These are phyloP conservation scores for Burhinus bistriatus DNA, from an alignment of 2,113 vertebrate species.

Conservation along the genomic window DNA sequence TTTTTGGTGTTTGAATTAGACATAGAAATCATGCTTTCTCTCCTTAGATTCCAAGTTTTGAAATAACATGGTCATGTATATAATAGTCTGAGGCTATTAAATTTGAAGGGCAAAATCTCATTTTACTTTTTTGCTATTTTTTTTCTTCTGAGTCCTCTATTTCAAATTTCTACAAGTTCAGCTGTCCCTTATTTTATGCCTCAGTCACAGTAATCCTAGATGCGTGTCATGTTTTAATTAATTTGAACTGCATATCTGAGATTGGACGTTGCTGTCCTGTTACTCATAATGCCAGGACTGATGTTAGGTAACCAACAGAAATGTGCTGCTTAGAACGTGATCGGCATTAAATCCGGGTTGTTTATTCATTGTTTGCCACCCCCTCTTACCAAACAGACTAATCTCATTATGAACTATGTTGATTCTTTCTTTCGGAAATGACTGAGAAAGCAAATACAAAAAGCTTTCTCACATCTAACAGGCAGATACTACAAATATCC, in stretches of 20 bases:
- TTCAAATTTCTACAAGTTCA: background rate
- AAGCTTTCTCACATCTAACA: background rate
- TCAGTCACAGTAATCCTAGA: background rate
- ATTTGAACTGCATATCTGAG: background rate
- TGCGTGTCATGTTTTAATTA: background rate
- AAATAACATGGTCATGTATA: background rate
- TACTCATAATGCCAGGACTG: background rate
- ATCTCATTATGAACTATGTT: slow-evolving; percentile 16
- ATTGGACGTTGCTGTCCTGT: background rate
- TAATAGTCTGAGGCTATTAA: background rate
- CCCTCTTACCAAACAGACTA: background rate
- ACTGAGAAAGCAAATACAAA: background rate
- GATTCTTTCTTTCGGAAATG: slow-evolving; percentile 14
- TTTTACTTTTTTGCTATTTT: background rate
- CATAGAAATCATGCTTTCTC: background rate
- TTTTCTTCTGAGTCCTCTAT: background rate
- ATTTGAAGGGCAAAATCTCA: background rate
- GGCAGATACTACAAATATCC: background rate
- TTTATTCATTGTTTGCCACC: slow-evolving; percentile 23
- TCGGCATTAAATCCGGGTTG: background rate
- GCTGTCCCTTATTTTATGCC: background rate
- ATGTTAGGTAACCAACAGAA: slow-evolving; percentile 14
- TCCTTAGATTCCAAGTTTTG: background rate
- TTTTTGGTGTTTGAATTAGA: background rate
- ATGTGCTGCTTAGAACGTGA: background rate